Percentiles rank a stretch among this genome's conserved stretches.
Conservation (phyloP, 2,888 invertebrate species). For the Calameuta idolon region DNA sequence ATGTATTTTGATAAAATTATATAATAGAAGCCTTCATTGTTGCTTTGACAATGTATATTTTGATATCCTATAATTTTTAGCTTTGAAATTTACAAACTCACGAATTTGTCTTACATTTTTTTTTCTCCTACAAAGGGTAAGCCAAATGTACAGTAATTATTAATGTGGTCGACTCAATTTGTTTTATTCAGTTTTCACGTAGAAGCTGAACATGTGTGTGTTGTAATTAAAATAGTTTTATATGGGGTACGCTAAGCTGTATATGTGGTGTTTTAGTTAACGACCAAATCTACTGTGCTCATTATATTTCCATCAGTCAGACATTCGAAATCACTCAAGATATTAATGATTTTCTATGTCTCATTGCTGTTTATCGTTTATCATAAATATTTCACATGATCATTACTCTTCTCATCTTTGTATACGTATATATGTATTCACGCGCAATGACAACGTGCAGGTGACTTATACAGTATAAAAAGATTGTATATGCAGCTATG, state of each 20-base stretch:
- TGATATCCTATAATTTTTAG: not conserved
- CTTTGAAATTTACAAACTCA: not conserved
- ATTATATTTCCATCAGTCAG: not conserved
- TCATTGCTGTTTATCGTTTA: not conserved
- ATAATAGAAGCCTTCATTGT: no score
- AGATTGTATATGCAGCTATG: not conserved
- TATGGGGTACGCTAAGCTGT: not conserved
- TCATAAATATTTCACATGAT: not conserved
- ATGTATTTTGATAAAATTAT: no score
- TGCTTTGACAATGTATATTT: not conserved
- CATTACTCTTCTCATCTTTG: not conserved
- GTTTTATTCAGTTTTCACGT: not conserved
- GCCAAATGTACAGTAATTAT: not conserved
- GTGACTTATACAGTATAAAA: no score
- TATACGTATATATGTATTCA: not conserved
- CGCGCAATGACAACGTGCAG: no score
- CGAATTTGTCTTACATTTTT: not conserved
- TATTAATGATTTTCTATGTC: not conserved
- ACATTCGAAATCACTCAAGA: not conserved
- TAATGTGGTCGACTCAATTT: not conserved
- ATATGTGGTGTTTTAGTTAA: not conserved
- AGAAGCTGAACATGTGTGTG: not conserved
- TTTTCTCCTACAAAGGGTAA: not conserved
- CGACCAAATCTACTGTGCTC: not conserved
- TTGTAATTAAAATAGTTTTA: not conserved